phyloP scores from a whole-genome alignment of 2,113 vertebrate species.

The Heterotis niloticus region DNA sequence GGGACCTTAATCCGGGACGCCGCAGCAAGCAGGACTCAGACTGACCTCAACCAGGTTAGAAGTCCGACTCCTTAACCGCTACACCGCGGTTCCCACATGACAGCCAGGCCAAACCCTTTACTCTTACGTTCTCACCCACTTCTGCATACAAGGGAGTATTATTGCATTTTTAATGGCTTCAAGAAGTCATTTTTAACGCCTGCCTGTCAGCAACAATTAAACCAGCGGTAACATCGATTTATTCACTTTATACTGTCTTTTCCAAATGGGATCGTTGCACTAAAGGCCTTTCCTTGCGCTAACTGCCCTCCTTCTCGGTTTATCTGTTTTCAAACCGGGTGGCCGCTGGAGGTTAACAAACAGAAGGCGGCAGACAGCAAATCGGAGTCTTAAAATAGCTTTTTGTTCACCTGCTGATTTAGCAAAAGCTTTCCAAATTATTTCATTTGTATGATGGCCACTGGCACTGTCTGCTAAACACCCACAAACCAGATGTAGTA shows the following conservation, averaged over 20 bases:
- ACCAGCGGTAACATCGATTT: neutral
- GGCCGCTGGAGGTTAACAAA: neutral
- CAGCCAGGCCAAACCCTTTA: neutral
- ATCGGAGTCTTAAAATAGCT: neutral
- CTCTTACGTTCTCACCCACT: too few species aligned
- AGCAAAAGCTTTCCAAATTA: conserved; percentile 13
- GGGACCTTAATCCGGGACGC: too few species aligned
- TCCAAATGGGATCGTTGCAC: neutral
- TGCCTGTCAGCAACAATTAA: neutral
- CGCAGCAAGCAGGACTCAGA: too few species aligned
- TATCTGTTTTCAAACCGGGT: too few species aligned
- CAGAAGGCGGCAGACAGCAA: neutral
- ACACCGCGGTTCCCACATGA: neutral
- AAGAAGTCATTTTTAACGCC: neutral
- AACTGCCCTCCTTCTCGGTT: neutral
- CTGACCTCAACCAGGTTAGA: too few species aligned
- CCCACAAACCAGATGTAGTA: neutral
- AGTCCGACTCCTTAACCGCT: too few species aligned
- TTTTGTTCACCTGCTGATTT: conserved; percentile 1
- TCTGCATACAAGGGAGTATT: neutral
- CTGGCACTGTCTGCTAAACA: neutral
- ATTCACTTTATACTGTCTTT: neutral
- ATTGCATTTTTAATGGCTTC: conserved; percentile 8
- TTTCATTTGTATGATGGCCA: conserved; percentile 3
- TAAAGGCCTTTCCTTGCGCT: neutral